These are phyloP conservation scores for Passer domesticus DNA, from an alignment of 2,113 vertebrate species.

Conservation along the genomic window DNA sequence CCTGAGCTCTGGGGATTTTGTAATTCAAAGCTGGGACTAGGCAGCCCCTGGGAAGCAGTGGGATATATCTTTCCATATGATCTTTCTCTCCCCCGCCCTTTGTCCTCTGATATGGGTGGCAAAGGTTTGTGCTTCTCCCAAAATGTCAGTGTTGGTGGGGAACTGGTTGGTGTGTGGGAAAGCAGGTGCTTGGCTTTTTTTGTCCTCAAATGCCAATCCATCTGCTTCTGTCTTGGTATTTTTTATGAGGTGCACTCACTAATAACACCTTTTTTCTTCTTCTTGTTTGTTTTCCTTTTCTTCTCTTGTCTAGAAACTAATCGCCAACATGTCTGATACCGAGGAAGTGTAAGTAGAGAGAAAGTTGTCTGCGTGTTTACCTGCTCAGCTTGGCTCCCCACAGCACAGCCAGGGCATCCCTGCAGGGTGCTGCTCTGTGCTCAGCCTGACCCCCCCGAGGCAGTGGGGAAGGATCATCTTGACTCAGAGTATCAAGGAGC, in stretches of 20 bases:
- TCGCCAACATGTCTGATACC: constrained; percentile 87
- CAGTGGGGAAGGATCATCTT: not conserved
- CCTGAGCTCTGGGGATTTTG: not conserved
- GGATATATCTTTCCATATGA: not conserved
- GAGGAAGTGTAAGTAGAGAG: constrained; percentile 88
- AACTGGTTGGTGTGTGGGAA: not conserved
- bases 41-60: not conserved
- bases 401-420: not conserved
- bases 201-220: not conserved
- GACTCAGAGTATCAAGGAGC: not conserved
- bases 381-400: not conserved
- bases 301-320: constrained; percentile 69
- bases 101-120: not conserved
- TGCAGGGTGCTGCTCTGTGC: rapidly evolving
- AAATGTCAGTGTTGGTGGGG: not conserved
- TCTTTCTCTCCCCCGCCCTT: not conserved
- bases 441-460: rapidly evolving
- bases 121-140: not conserved
- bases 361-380: rapidly evolving
- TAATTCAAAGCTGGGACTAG: not conserved
- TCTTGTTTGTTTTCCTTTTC: not conserved
- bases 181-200: not conserved
- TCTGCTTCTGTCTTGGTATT: not conserved
- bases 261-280: not conserved
- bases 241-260: not conserved